Percentiles rank a stretch among this genome's conserved stretches.
Conservation (phyloP, 2,888 invertebrate species). For the Spicauda simplicius region DNA sequence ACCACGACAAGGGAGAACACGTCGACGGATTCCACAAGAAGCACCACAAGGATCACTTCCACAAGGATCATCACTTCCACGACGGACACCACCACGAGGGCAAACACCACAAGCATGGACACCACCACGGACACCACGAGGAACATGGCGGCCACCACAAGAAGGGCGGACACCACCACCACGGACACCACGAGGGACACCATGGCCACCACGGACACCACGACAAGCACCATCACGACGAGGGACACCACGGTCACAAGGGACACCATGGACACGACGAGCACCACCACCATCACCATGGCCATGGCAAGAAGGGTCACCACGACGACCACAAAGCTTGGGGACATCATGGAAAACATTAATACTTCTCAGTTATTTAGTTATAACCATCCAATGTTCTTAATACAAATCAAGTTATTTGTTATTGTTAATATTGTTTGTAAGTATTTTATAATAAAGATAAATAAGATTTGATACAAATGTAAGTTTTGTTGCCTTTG, state of each 20-base stretch:
- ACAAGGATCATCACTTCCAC: slow-evolving; percentile 95
- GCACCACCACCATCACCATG: slow-evolving; percentile 89
- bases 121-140: slow-evolving; percentile 48
- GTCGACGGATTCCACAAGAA: slow-evolving; percentile 93
- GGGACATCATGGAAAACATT: slow-evolving; percentile 85
- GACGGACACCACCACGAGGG: slow-evolving; percentile 93
- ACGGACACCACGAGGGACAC: too few species aligned
- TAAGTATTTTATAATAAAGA: slow-evolving; percentile 8
- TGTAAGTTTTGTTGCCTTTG: neutral
- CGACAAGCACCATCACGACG: slow-evolving; percentile 92
- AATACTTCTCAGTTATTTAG: slow-evolving; percentile 47
- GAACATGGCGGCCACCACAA: too few species aligned
- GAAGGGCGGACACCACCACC: too few species aligned
- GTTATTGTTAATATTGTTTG: slow-evolving; percentile 40
- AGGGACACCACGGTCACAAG: slow-evolving; percentile 91
- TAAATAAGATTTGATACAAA: slow-evolving; percentile 2
- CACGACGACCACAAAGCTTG: slow-evolving; percentile 90
- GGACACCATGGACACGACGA: slow-evolving; percentile 92
- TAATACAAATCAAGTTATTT: slow-evolving; percentile 42
- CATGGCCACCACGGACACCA: slow-evolving; percentile 6
- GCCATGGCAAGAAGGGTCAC: slow-evolving; percentile 91
- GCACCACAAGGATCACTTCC: slow-evolving; percentile 93
- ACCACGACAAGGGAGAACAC: slow-evolving; percentile 93
- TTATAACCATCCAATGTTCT: slow-evolving; percentile 41
- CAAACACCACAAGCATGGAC: slow-evolving; percentile 86